Evolutionary conservation across 2,888 invertebrate genomes (phyloP).

Genomic region (Acanthoscelides obtectus): DNA sequence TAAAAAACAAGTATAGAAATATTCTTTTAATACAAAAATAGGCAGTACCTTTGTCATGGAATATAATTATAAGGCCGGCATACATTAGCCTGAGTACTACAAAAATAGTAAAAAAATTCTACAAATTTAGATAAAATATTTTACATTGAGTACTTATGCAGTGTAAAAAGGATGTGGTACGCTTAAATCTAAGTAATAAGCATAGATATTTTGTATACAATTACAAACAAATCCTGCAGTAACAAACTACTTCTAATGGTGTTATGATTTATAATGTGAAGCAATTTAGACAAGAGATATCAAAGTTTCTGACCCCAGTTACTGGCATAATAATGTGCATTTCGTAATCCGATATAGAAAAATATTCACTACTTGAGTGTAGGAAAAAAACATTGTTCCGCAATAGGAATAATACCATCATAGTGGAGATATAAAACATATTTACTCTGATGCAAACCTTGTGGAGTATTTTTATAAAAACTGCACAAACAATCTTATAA

Average conservation of each 20-base stretch:
- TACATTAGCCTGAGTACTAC: not conserved
- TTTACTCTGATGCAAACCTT: not conserved
- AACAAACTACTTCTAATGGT: not conserved
- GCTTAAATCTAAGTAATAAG: too few species aligned
- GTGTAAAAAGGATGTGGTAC: too few species aligned
- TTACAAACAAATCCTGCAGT: not conserved
- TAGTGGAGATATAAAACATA: not conserved
- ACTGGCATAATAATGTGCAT: not conserved
- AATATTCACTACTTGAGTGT: not conserved
- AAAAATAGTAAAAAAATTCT: too few species aligned
- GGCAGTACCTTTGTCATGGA: not conserved
- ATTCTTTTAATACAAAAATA: not conserved
- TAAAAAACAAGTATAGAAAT: not conserved
- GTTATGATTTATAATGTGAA: not conserved
- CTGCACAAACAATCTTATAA: not conserved
- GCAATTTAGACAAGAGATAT: not conserved
- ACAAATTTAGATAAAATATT: too few species aligned
- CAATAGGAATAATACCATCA: not conserved
- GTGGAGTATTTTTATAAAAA: not conserved
- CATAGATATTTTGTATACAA: not conserved
- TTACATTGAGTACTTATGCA: too few species aligned
- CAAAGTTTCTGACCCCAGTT: not conserved
- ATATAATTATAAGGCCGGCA: too few species aligned
- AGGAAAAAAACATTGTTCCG: not conserved
- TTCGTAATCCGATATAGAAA: not conserved